phyloP scores from a whole-genome alignment of 2,797 vertebrate genomes.

The Triplophysa bombifrons region DNA sequence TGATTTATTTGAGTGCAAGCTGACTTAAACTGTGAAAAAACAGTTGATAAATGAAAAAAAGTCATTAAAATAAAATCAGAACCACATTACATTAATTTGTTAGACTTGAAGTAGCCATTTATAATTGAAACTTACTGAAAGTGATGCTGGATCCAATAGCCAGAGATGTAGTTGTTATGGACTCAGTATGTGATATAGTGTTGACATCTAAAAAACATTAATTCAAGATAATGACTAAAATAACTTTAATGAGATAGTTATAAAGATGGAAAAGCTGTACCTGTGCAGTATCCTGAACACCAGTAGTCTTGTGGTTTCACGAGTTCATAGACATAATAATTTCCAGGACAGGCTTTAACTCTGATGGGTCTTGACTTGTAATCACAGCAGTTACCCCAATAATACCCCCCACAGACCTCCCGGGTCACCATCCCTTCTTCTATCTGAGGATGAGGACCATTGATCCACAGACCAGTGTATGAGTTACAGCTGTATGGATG shows the following conservation, averaged over 20 bases:
- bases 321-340: constrained; percentile 19
- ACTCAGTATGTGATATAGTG: background rate
- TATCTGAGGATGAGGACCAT: constrained; percentile 15
- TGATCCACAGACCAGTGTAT: fast-evolving
- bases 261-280: background rate
- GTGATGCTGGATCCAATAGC: background rate
- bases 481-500: background rate
- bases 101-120: too few species aligned
- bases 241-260: background rate
- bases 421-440: constrained; percentile 8
- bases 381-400: background rate
- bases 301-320: fast-evolving
- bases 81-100: too few species aligned
- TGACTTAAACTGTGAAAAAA: too few species aligned
- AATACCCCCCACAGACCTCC: background rate
- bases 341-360: background rate
- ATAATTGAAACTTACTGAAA: background rate
- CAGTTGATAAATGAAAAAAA: too few species aligned
- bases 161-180: background rate
- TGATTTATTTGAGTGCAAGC: too few species aligned
- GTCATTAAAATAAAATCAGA: too few species aligned
- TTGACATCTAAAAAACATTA: background rate
- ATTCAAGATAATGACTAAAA: background rate
- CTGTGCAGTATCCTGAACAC: constrained; percentile 11
- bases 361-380: background rate